Conservation (phyloP, 2,888 invertebrate species). For the Leistus spinibarbis region DNA sequence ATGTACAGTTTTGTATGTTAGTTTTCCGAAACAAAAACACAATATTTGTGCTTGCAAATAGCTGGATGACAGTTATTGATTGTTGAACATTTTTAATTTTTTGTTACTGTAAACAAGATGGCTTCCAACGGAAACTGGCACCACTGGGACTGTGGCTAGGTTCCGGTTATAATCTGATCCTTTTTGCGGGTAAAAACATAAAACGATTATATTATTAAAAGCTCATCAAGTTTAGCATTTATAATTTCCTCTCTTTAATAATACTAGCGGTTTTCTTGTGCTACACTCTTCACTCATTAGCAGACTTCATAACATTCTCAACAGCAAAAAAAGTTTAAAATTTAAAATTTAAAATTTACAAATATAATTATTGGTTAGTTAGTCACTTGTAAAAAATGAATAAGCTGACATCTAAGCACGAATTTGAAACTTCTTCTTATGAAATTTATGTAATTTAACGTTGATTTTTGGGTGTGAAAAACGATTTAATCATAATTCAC, state of each 20-base stretch:
- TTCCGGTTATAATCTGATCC: slow-evolving; percentile 2
- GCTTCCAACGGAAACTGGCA: neutral
- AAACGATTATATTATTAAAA: slow-evolving; percentile 8
- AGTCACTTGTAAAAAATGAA: too few relatives aligned
- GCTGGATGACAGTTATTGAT: neutral
- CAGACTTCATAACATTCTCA: neutral
- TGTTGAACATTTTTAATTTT: neutral
- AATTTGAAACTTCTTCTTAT: too few relatives aligned
- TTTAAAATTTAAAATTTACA: neutral
- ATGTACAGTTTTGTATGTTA: neutral
- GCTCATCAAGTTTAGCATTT: slow-evolving; percentile 8
- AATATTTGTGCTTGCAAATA: neutral
- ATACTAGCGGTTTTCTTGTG: neutral
- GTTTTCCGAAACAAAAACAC: slow-evolving; percentile 5
- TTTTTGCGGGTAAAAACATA: neutral
- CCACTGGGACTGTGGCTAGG: neutral
- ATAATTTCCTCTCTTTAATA: neutral
- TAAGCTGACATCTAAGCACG: too few relatives aligned
- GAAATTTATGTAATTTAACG: too few relatives aligned
- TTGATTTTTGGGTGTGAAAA: too few relatives aligned
- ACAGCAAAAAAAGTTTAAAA: neutral
- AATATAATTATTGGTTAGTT: neutral
- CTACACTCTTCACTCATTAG: neutral
- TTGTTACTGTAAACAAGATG: neutral
- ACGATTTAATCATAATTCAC: too few relatives aligned